Evolutionary conservation across 2,797 vertebrate genomes (phyloP), one percentile per base, ranked within the genome.

Genomic region (Dendrocincla fuliginosa): DNA sequence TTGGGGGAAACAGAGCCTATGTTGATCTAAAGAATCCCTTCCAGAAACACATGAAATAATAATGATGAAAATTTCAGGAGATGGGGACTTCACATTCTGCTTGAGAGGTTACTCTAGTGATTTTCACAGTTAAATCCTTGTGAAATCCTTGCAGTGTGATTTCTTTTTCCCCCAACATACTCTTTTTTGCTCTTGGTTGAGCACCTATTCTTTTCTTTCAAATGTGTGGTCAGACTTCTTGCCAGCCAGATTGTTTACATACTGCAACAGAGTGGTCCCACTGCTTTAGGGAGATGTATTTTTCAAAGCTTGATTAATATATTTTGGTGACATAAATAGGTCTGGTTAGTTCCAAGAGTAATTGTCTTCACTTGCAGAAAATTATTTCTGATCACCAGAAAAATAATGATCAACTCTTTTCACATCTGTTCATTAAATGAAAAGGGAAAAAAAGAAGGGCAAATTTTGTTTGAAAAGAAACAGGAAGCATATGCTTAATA

Each of bases 401-500:
- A 89, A 96, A 94, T 90, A 91, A 90, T 13, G 94, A 95, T 93
- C 86, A 85, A 77, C 73, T 91, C 23, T 81, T 91, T 93, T 86
- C 89, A 95, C 94, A 96, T 97, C 95, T 97, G 93, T 88, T 96
- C 76, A 85, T 95, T 93, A 95, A 95, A 94, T 67, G 57, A 75
- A 91, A 90, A 44, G 37, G 6, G 46, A 25, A 52, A 60, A 88
- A 90, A 82, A 84, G 78, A 60, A 60, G 47, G 60, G 89, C 55
- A 61, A 87, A 89, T 95, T 90, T 87, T 94, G 89, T 94, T 97
- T 96, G 92, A 96, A 96, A 97, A 93, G 95, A 90, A 97, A 92
- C 94, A 95, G 89, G 87, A 95, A 96, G 90, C 95, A 97, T 88
- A 95, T 96, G 89, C 88, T 96, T 89, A 96, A 92, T 91, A 96